Conservation (phyloP, 2,797 vertebrate species). For the Tarsius wallacei region DNA sequence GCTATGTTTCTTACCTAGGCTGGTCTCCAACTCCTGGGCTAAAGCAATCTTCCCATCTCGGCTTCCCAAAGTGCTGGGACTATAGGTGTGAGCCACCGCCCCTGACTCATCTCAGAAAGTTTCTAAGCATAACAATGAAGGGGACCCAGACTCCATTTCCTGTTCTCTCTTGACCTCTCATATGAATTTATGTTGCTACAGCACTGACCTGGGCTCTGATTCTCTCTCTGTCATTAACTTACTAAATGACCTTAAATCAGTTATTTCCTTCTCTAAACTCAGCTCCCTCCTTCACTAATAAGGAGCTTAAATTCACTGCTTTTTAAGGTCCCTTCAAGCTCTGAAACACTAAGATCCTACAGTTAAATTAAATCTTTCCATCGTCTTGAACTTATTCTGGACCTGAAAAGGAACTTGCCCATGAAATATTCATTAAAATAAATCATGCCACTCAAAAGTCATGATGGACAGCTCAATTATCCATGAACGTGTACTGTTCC, state of each 20-base stretch:
- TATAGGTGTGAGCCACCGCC: no score
- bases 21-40: no score
- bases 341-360: neutral
- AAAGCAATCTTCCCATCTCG: no score
- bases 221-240: neutral
- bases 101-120: neutral
- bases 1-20: no score
- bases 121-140: neutral
- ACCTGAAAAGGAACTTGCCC: neutral
- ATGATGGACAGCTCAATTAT: neutral
- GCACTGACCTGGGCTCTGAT: neutral
- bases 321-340: neutral
- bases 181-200: neutral
- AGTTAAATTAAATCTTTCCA: neutral
- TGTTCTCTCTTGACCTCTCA: neutral
- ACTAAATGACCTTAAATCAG: neutral
- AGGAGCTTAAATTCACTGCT: neutral
- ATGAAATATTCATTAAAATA: neutral
- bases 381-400: neutral
- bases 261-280: conserved; percentile 40
- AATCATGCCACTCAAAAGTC: neutral
- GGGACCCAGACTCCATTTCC: neutral
- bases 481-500: neutral
- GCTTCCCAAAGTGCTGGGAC: no score
- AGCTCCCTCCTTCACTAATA: neutral